Conservation (phyloP, 1,140 invertebrate genomes). For the Ceratitis capitata region DNA sequence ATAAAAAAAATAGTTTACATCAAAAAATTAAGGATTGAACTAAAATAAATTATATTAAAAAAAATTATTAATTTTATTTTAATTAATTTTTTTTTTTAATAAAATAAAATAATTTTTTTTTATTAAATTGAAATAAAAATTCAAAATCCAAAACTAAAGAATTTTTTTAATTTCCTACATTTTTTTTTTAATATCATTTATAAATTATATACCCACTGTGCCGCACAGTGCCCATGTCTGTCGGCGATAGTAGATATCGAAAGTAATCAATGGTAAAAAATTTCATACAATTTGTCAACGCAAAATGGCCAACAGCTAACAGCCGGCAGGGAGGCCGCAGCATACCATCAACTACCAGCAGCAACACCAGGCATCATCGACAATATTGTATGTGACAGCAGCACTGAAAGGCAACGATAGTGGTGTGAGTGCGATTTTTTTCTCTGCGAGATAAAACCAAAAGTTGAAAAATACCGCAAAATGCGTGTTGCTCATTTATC, state of each 20-base stretch:
- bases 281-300: constrained; percentile 39
- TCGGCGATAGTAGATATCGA: not conserved
- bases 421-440: not conserved
- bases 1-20: no score
- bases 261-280: constrained; percentile 24
- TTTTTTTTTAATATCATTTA: no score
- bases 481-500: constrained; percentile 19
- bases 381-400: not conserved
- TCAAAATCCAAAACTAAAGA: no score
- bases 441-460: not conserved
- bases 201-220: not conserved
- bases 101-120: no score
- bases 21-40: no score
- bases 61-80: no score
- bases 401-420: not conserved
- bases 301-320: not conserved
- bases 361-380: not conserved
- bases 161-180: not conserved
- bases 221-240: not conserved
- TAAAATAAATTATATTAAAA: no score
- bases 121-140: no score
- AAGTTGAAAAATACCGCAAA: constrained; percentile 26
- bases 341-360: no score
- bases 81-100: no score
- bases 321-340: no score